These are phyloP conservation scores for Actinia tenebrosa DNA, from an alignment of 64 coral and sea anemone genomes.

Conservation along the genomic window DNA sequence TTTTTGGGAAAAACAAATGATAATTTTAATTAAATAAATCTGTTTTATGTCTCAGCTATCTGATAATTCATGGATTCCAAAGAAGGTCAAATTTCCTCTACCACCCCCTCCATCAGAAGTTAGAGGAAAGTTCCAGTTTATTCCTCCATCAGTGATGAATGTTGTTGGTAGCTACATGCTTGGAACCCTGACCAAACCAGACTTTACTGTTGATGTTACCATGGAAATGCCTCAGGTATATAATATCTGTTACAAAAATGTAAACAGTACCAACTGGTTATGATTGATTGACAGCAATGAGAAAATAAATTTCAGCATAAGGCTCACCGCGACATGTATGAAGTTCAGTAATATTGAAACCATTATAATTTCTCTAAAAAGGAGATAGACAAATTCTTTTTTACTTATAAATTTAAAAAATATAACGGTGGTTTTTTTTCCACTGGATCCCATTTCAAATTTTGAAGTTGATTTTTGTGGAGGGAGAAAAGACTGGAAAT, in stretches of 20 bases:
- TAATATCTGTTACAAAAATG: not conserved
- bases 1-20: too few relatives aligned
- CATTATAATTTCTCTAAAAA: too few relatives aligned
- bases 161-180: constrained; percentile 82
- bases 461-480: too few relatives aligned
- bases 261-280: not conserved
- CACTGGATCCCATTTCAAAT: too few relatives aligned
- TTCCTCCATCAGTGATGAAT: constrained; percentile 47
- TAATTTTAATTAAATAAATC: not conserved
- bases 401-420: too few relatives aligned
- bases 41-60: constrained; percentile 34
- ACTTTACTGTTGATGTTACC: constrained; percentile 67
- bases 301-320: not conserved
- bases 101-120: constrained; percentile 36
- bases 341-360: too few relatives aligned
- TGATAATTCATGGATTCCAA: constrained; percentile 57
- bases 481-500: too few relatives aligned
- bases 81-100: constrained; percentile 59
- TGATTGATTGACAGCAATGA: not conserved
- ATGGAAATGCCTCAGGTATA: constrained; percentile 85
- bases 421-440: too few relatives aligned
- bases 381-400: too few relatives aligned
- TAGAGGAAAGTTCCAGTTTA: constrained; percentile 76
- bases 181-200: constrained; percentile 63
- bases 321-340: too few relatives aligned